Evolutionary conservation across 2,113 vertebrate species (phyloP).

Genomic region (Spilogale gracilis): DNA sequence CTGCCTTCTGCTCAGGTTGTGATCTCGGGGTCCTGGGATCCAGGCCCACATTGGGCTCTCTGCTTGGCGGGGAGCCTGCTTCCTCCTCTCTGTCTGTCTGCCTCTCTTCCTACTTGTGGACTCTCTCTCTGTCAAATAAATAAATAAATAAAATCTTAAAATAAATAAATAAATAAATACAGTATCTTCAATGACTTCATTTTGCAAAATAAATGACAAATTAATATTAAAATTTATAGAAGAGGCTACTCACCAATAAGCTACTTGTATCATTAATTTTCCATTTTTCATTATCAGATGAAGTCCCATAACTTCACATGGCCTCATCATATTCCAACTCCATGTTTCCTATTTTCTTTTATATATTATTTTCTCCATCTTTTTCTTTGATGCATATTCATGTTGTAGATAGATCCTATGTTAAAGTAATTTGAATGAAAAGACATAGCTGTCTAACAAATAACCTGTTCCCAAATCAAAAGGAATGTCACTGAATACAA

Average conservation of each 20-base stretch:
- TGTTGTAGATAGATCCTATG: neutral
- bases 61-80: too few relatives aligned
- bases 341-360: neutral
- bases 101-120: too few relatives aligned
- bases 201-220: neutral
- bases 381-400: neutral
- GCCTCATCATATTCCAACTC: neutral
- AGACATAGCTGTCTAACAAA: neutral
- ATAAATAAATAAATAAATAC: neutral
- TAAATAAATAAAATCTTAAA: too few relatives aligned
- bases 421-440: slow-evolving; percentile 28
- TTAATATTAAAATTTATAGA: neutral
- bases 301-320: neutral
- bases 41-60: too few relatives aligned
- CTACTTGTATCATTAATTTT: neutral
- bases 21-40: too few relatives aligned
- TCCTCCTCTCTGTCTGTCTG: too few relatives aligned
- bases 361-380: neutral
- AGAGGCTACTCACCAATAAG: neutral
- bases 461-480: neutral
- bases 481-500: slow-evolving; percentile 15
- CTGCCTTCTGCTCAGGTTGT: too few relatives aligned
- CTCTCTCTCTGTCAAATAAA: too few relatives aligned
- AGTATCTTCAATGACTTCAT: neutral
- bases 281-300: neutral